phyloP scores from a whole-genome alignment of 37 sponge, comb jelly and placozoan species.

The Beroe ovata region DNA sequence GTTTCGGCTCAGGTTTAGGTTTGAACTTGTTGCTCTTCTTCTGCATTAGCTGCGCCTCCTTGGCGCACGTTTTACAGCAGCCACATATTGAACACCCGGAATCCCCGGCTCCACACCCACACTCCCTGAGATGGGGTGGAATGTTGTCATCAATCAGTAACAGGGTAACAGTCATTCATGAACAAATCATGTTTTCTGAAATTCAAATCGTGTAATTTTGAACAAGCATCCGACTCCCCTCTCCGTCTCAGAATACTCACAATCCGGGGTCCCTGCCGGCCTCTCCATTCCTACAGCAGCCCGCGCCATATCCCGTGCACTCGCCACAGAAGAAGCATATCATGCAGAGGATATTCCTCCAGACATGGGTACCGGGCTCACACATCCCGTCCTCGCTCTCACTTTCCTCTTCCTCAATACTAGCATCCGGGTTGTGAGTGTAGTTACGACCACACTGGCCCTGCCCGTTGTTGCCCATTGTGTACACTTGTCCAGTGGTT shows the following conservation, averaged over 20 bases:
- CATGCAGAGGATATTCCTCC: conserved; percentile 76
- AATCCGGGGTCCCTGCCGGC: conserved; percentile 78
- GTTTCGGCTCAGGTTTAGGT: conserved; percentile 11
- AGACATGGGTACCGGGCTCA: conserved; percentile 75
- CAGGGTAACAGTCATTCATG: too few species aligned
- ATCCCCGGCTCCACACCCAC: conserved; percentile 94
- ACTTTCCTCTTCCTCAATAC: conserved; percentile 30
- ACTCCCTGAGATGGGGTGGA: conserved; percentile 71
- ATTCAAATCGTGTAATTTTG: too few species aligned
- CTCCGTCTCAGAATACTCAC: too few species aligned
- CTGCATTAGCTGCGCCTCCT: conserved; percentile 66
- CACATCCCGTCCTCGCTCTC: conserved; percentile 72
- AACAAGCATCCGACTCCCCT: too few species aligned
- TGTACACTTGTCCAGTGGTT: conserved; percentile 75
- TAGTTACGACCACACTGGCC: conserved; percentile 95
- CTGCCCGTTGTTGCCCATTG: conserved; percentile 87
- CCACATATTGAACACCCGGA: conserved; percentile 90
- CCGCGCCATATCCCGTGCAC: conserved; percentile 92
- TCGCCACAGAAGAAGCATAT: conserved; percentile 86
- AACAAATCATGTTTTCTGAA: too few species aligned
- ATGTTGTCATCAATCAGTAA: too few species aligned
- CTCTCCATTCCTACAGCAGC: conserved; percentile 83
- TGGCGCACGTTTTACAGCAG: conserved; percentile 86
- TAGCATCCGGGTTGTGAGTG: conserved; percentile 60
- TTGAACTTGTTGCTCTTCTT: conserved; percentile 53